Conservation (phyloP, 2,113 vertebrate genomes). For the Myxocyprinus asiaticus region DNA sequence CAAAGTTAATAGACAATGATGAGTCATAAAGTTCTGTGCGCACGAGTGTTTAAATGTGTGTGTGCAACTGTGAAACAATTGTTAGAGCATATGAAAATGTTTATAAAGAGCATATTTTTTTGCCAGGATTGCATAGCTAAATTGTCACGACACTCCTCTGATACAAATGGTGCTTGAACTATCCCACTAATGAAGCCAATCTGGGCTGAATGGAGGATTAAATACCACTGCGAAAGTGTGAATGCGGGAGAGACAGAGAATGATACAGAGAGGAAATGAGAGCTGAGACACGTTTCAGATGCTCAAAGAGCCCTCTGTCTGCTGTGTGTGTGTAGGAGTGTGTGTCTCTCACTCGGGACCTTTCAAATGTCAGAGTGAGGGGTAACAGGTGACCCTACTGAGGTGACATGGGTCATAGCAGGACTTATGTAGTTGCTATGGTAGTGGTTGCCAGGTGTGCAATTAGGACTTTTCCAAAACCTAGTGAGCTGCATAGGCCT, state of each 20-base stretch:
- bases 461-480: neutral
- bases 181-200: neutral
- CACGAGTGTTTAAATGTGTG: neutral
- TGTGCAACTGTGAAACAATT: conserved; percentile 8
- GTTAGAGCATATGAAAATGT: conserved; percentile 27
- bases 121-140: conserved; percentile 6
- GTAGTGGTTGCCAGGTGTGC: conserved; percentile 12
- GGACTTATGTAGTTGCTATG: neutral
- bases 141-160: neutral
- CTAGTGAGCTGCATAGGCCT: too few species aligned
- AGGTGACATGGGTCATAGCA: conserved; percentile 12
- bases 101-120: conserved; percentile 19
- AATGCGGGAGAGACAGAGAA: conserved; percentile 32
- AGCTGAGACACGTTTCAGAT: conserved; percentile 51
- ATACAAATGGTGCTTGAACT: conserved; percentile 24
- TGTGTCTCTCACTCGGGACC: conserved; percentile 24
- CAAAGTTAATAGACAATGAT: conserved; percentile 12
- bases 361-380: conserved; percentile 21
- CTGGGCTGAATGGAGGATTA: conserved; percentile 15
- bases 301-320: conserved; percentile 69
- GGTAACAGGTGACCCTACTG: conserved; percentile 41
- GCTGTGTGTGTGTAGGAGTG: conserved; percentile 21
- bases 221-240: neutral
- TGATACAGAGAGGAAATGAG: conserved; percentile 58
- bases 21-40: conserved; percentile 47